Base-by-base conservation (phyloP, 2,888 invertebrate genomes). In the Philopedon plagiatum region DNA sequence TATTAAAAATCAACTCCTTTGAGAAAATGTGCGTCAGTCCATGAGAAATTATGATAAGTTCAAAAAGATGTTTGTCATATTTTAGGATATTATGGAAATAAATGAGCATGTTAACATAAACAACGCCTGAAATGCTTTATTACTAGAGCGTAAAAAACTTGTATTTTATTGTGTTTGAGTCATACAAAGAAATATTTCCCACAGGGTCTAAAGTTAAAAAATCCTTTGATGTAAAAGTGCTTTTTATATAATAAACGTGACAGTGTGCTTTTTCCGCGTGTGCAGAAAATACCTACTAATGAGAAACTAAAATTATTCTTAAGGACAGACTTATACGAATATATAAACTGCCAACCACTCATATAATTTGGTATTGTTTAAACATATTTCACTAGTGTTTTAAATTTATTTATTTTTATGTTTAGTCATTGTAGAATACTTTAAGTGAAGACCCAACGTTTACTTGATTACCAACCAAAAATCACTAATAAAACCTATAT, bases 141-240 rank as follows among this genome's bases (percentile, higher is more conserved):
- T 8, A 44, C 19, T 19, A 54, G 29, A 54, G 13, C 11, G 18
- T 54, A 29, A 26, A 29, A 26, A 54, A 18, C 51, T 54, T 39
- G 15, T 54, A 13, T 15, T 2, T 32, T 29, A 15, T 18, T 26
- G 15, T 54, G 29, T 49, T 29, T 54, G n/a, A 23, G 13, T 11
- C 9, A 21, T n/a, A 21, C 57, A 29, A 29, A 34, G 8, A 34
- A 37, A 62, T 34, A 34, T 62, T 37, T 51, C 37, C 51, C 51
- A 63, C 63, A 63, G 63, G 63, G 63, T 63, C 63, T 63, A 63
- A 63, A 34, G 32, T 23, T 32, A 29, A 62, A 46, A 58, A 18
- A 58, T 26, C 7, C 26, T 57, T 19, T 58, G 21, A 41, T 23
- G 26, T 39, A 39, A 58, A 58, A 11, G 58, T 39, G 64, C 60